A percentile compares a stretch with the other conserved stretches of the same genome.
Evolutionary conservation across 2,888 invertebrate species (phyloP).

Genomic region (Hirtodrosophila duncani): DNA sequence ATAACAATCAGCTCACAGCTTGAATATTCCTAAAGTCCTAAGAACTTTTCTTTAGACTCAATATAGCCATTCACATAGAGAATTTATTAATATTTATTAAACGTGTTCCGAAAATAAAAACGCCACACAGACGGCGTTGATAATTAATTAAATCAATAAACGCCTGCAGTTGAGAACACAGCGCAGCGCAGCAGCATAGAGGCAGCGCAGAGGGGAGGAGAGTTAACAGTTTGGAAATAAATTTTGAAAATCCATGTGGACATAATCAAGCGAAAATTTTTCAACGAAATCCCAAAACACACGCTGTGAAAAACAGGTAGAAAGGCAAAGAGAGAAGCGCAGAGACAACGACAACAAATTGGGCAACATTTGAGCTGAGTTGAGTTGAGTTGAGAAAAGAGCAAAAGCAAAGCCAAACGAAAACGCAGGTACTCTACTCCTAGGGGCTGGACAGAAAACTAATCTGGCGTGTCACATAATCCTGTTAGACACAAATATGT

Average conservation of each 20-base stretch:
- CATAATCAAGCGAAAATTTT: slow-evolving; percentile 68
- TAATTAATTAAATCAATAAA: slow-evolving; percentile 73
- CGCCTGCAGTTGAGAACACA: slow-evolving; percentile 40
- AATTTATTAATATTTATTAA: slow-evolving; percentile 42
- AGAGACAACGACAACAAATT: slow-evolving; percentile 47
- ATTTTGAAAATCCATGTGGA: slow-evolving; percentile 54
- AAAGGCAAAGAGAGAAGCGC: slow-evolving; percentile 14
- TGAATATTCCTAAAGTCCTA: too few relatives aligned
- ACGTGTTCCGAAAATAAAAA: slow-evolving; percentile 2
- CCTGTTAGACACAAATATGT: slow-evolving; percentile 52
- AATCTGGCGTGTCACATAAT: slow-evolving; percentile 67
- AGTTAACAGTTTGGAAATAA: slow-evolving; percentile 27
- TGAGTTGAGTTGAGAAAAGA: slow-evolving; percentile 14
- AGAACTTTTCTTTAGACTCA: too few relatives aligned
- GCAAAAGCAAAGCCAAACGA: not conserved
- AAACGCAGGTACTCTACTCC: slow-evolving; percentile 21
- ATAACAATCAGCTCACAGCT: too few relatives aligned
- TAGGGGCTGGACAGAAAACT: slow-evolving; percentile 28
- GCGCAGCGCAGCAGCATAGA: slow-evolving; percentile 1
- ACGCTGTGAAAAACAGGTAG: slow-evolving; percentile 61
- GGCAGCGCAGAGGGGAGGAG: not conserved
- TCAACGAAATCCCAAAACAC: slow-evolving; percentile 34
- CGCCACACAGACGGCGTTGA: slow-evolving; percentile 60
- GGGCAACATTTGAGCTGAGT: slow-evolving; percentile 42
- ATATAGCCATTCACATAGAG: slow-evolving; percentile 25